Base-by-base conservation (phyloP, 2,888 invertebrate species). In the Drepanosiphum platanoidis region DNA sequence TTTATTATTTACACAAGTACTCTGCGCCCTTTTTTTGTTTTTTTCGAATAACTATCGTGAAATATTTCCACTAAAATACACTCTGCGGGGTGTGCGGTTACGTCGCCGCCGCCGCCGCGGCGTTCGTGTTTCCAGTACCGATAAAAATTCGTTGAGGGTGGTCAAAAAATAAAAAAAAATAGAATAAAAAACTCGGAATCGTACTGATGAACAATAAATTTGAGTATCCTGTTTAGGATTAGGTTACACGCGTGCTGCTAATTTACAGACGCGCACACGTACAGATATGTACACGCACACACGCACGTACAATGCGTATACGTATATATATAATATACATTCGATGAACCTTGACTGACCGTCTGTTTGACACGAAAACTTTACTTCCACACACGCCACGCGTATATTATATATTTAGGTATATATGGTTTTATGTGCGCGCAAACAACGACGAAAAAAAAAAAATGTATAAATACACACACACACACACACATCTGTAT, bases 1-100 rank as follows among this genome's bases (percentile, higher is more conserved):
- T 72, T 83, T 64, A 42, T 74, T 74, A 83, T 74, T 74, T 74
- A 68, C 77, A 36, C 77, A 30, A 75, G 77, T 68, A 72, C 81
- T 71, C 22, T 2, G 15, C 83, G 34, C 83, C 68, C 75, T 70
- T 84, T 71, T 66, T 84, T 58, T 32, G 13, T 32, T 66, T 58
- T 32, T 83, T 77, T 64, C 11, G 36, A 71, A 64, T 34, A 75
- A 52, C 75, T n/a, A n/a, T 77, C 22, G 58, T 39, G 32, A 39
- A 58, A 70, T 75, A 58, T 84, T 84, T 77, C 84, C 75, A 84
- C 68, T 30, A 34, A 32, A 66, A 46, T 68, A 52, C 58, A 84
- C 84, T 64, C 66, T 36, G 77, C 46, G 30, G 52, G 84, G 80
- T 77, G 87, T 86, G 86, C 71, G 86, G 87, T 87, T 87, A 87